Percentiles rank a stretch among this genome's conserved stretches.
These are phyloP conservation scores for Scaptomyza flava DNA, from an alignment of 2,888 invertebrate genomes.

Conservation along the genomic window DNA sequence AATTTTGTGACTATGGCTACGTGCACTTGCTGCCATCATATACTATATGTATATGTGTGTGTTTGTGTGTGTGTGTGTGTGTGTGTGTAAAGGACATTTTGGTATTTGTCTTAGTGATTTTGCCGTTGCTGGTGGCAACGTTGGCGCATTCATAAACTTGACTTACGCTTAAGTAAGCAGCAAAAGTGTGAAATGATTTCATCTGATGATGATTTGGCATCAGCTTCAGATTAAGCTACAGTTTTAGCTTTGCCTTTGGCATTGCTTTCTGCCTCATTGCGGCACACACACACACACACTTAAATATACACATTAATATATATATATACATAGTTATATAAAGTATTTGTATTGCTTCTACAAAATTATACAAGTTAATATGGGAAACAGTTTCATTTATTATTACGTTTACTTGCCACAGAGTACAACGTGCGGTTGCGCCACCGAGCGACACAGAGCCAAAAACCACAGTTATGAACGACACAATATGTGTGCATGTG, in stretches of 20 bases:
- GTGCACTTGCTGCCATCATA: conserved; percentile 45
- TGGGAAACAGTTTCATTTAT: conserved; percentile 52
- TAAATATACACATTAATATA: not conserved
- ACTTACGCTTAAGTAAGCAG: conserved; percentile 75
- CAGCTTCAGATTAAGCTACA: conserved; percentile 12
- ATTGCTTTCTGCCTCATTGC: conserved; percentile 54
- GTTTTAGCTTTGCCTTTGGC: conserved; percentile 10
- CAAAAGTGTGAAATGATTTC: conserved; percentile 76
- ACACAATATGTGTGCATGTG: not conserved
- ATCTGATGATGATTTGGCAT: conserved; percentile 71
- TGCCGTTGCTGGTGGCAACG: conserved; percentile 24
- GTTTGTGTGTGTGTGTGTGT: conserved; percentile 24
- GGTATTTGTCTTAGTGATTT: conserved; percentile 59
- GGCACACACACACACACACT: conserved; percentile 13
- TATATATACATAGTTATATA: not conserved
- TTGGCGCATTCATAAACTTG: conserved; percentile 68
- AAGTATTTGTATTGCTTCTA: conserved; percentile 9
- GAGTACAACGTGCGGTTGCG: conserved; percentile 32
- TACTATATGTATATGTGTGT: conserved; percentile 13
- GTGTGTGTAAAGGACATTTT: conserved; percentile 18
- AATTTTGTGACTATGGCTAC: conserved; percentile 71
- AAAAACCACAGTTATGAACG: conserved; percentile 3
- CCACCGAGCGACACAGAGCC: not conserved
- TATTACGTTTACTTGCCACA: conserved; percentile 52
- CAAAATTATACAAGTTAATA: conserved; percentile 48